Conservation (phyloP, 2,113 vertebrate species). For the Rhinopomastus cyanomelas region DNA sequence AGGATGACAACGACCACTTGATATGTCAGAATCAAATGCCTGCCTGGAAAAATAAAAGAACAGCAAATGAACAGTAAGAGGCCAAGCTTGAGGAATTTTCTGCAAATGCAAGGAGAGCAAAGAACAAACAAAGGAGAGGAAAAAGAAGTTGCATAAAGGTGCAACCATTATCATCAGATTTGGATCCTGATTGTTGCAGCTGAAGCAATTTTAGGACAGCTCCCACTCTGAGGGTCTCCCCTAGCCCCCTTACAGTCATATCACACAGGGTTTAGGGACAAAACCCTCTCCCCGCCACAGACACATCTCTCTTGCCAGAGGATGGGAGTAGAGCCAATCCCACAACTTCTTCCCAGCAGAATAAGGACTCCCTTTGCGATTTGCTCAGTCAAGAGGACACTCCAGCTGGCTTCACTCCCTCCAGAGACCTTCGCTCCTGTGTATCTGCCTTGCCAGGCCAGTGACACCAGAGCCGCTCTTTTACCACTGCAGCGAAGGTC, state of each 20-base stretch:
- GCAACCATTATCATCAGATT: background rate
- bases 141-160: background rate
- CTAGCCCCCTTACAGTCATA: background rate
- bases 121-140: background rate
- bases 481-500: background rate
- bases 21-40: background rate
- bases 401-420: slow-evolving; percentile 44
- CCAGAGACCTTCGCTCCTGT: background rate
- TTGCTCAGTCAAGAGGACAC: slow-evolving; percentile 37
- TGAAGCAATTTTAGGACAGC: background rate
- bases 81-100: background rate
- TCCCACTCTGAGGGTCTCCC: background rate
- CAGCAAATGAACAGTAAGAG: background rate
- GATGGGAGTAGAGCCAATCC: slow-evolving; percentile 4
- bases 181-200: background rate
- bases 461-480: background rate
- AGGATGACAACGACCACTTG: background rate
- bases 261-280: background rate
- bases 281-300: background rate
- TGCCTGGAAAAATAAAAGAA: background rate
- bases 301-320: background rate
- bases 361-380: slow-evolving; percentile 32
- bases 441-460: background rate
- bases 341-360: slow-evolving; percentile 45
- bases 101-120: background rate